These are phyloP conservation scores for Romanomermis culicivorax DNA, from an alignment of 2,888 invertebrate genomes.

Conservation along the genomic window DNA sequence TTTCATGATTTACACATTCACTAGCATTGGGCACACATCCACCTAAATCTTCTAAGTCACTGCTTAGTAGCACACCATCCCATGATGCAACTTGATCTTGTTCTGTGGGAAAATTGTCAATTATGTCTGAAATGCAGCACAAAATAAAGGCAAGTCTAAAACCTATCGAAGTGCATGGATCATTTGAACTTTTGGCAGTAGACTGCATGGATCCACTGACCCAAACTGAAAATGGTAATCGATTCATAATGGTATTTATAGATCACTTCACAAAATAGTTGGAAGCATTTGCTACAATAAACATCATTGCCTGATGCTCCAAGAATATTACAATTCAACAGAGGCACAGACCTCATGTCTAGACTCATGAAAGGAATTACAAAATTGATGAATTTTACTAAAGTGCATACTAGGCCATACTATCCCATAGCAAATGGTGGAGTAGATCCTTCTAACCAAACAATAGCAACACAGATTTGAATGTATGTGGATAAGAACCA, in stretches of 20 bases:
- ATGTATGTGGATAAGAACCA: too few species aligned
- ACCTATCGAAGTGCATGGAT: background rate
- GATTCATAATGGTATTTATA: background rate
- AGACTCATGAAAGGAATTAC: background rate
- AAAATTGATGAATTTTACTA: background rate
- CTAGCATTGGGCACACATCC: too few species aligned
- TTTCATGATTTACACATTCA: too few species aligned
- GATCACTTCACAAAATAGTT: background rate
- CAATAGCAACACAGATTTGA: too few species aligned
- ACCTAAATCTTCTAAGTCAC: too few species aligned
- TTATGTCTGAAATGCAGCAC: background rate
- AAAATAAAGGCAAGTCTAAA: background rate
- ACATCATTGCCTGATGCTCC: background rate
- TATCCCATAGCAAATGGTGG: too few species aligned
- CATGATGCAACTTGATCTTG: too few species aligned
- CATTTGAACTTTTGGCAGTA: background rate
- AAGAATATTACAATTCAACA: background rate
- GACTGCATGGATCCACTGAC: background rate
- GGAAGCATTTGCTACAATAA: background rate
- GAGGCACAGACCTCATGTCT: background rate
- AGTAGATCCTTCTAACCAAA: background rate
- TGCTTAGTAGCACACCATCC: too few species aligned
- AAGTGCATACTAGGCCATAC: too few species aligned
- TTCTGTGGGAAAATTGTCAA: too few species aligned
- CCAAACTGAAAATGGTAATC: background rate